Conservation (phyloP, 2,888 invertebrate genomes). For the Heliconius cydno region DNA sequence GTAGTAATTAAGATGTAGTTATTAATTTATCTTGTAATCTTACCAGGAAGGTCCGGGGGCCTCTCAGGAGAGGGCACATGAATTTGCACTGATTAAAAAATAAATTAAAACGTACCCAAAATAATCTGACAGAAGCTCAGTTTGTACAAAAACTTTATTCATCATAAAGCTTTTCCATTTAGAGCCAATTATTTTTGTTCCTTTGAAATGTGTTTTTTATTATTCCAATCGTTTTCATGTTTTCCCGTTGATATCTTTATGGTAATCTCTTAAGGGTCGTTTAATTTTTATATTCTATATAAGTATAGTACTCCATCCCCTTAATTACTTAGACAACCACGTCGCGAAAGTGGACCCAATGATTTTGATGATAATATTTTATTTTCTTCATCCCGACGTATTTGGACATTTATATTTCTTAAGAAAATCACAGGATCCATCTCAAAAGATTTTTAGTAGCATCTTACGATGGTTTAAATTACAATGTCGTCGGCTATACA, state of each 20-base stretch:
- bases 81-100: conserved; percentile 23
- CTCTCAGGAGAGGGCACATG: neutral
- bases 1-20: neutral
- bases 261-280: conserved; percentile 34
- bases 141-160: conserved; percentile 39
- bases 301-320: conserved; percentile 15
- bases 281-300: conserved; percentile 29
- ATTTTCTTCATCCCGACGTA: neutral
- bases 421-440: no score
- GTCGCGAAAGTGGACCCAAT: conserved; percentile 16
- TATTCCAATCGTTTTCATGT: conserved; percentile 34
- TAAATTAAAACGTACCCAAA: conserved; percentile 12
- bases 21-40: neutral
- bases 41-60: neutral
- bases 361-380: conserved; percentile 1
- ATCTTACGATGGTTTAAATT: neutral
- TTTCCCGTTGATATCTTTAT: conserved; percentile 33
- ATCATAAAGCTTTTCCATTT: conserved; percentile 43
- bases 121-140: conserved; percentile 27
- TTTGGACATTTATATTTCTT: neutral
- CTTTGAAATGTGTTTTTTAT: conserved; percentile 36
- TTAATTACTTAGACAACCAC: conserved; percentile 14
- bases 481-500: neutral
- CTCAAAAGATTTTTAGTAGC: neutral
- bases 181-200: conserved; percentile 35